phyloP scores from a whole-genome alignment of 2,113 vertebrate genomes.

The Marmota monax region DNA sequence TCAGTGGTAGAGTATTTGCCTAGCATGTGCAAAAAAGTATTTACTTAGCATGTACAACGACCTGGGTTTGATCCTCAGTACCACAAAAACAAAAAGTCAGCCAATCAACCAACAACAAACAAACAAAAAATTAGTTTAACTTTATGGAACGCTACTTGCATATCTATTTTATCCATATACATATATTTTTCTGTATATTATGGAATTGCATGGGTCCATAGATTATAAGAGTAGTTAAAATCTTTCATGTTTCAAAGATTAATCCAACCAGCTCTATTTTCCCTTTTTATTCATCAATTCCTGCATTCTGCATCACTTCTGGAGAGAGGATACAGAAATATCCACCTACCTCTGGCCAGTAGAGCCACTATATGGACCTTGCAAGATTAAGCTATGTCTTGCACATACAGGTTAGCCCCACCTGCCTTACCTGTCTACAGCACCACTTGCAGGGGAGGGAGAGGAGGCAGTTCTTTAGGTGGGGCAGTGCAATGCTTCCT shows the following conservation, averaged over 20 bases:
- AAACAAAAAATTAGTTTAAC: not conserved
- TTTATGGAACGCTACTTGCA: conserved; percentile 46
- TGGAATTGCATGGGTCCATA: not conserved
- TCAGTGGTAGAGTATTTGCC: not conserved
- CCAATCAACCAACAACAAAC: too few species aligned
- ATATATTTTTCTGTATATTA: not conserved
- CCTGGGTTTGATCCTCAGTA: not conserved
- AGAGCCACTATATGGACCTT: conserved; percentile 32
- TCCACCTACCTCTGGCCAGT: conserved; percentile 21
- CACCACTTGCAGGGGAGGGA: conserved; percentile 85
- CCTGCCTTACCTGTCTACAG: conserved; percentile 85
- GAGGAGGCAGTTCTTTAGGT: conserved; percentile 83
- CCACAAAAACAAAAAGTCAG: not conserved
- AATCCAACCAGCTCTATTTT: conserved; percentile 8
- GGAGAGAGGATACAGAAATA: not conserved
- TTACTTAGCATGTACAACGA: not conserved
- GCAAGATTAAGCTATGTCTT: conserved; percentile 78
- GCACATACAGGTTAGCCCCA: conserved; percentile 65
- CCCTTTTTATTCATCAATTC: conserved; percentile 24
- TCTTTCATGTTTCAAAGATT: not conserved
- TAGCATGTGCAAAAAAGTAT: not conserved
- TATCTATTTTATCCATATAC: not conserved
- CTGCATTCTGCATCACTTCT: conserved; percentile 1
- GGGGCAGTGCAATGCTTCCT: conserved; percentile 83
- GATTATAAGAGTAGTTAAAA: conserved; percentile 14